Conservation (phyloP, 2,888 invertebrate species). For the Andrena marginata region DNA sequence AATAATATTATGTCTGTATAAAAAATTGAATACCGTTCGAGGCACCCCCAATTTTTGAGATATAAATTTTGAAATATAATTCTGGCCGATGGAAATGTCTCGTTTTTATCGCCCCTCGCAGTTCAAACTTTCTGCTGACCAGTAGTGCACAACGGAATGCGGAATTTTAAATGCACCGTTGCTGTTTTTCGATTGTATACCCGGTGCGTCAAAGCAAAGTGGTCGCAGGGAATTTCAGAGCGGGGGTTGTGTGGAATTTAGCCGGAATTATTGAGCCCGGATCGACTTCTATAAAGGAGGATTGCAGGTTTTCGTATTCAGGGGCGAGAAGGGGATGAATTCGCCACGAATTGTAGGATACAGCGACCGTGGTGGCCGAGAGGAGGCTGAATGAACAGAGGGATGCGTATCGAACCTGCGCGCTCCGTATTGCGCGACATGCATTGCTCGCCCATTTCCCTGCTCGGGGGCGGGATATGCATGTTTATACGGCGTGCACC, state of each 20-base stretch:
- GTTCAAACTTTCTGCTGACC: no score
- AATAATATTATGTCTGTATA: no score
- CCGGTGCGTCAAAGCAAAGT: no score
- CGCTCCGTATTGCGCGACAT: slow-evolving; percentile 65
- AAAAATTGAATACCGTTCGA: no score
- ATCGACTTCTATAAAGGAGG: not conserved
- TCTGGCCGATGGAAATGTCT: no score
- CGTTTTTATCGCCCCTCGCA: no score
- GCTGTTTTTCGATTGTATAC: no score
- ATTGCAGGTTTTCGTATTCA: slow-evolving; percentile 8
- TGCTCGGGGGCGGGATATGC: slow-evolving; percentile 44
- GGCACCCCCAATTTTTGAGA: no score
- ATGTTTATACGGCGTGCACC: slow-evolving; percentile 58
- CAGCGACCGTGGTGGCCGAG: slow-evolving; percentile 29
- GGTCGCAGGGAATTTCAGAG: not conserved
- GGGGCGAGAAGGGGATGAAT: slow-evolving; percentile 39
- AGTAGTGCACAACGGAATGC: no score
- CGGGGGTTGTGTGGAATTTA: not conserved
- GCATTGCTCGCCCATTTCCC: slow-evolving; percentile 65
- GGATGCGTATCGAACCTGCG: slow-evolving; percentile 65
- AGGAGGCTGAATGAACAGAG: slow-evolving; percentile 62
- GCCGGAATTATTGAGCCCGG: not conserved
- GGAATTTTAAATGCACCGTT: no score
- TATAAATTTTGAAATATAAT: no score
- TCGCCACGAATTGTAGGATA: slow-evolving; percentile 41